phyloP scores from a whole-genome alignment of 1,140 invertebrate species.

The Rhopalosiphum maidis region DNA sequence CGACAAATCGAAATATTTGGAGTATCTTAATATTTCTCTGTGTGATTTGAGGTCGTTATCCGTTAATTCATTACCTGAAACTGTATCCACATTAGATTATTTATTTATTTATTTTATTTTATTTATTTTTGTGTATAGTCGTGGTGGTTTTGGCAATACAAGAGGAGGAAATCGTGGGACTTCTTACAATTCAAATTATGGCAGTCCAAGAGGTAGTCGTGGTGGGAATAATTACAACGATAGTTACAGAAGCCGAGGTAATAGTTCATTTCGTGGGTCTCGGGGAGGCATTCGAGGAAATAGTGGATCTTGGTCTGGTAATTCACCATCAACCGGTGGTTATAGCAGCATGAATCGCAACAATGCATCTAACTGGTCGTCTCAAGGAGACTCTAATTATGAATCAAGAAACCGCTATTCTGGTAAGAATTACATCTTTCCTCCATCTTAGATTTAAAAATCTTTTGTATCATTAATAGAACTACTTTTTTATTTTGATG shows the following conservation, averaged over 20 bases:
- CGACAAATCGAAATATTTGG: neutral
- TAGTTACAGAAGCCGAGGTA: conserved; percentile 46
- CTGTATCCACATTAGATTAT: neutral
- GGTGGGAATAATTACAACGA: conserved; percentile 25
- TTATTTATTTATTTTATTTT: neutral
- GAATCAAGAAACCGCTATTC: conserved; percentile 46
- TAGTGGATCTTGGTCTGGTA: conserved; percentile 31
- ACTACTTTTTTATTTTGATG: neutral
- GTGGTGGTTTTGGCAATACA: conserved; percentile 29
- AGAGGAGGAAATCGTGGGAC: conserved; percentile 47
- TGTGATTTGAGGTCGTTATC: neutral
- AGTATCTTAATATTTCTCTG: neutral
- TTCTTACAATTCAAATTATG: conserved; percentile 47
- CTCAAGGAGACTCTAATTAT: conserved; percentile 44
- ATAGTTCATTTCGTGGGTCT: conserved; percentile 37
- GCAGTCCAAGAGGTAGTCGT: conserved; percentile 38
- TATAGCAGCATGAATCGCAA: conserved; percentile 47
- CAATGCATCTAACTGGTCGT: conserved; percentile 42
- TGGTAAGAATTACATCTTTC: conserved; percentile 15
- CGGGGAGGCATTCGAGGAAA: conserved; percentile 41
- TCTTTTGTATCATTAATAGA: neutral
- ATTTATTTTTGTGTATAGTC: neutral
- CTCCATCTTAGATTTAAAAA: neutral
- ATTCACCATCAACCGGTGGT: conserved; percentile 7
- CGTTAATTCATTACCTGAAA: neutral